These are phyloP conservation scores for Miichthys miiuy DNA, from an alignment of 2,797 vertebrate genomes.

Conservation along the genomic window DNA sequence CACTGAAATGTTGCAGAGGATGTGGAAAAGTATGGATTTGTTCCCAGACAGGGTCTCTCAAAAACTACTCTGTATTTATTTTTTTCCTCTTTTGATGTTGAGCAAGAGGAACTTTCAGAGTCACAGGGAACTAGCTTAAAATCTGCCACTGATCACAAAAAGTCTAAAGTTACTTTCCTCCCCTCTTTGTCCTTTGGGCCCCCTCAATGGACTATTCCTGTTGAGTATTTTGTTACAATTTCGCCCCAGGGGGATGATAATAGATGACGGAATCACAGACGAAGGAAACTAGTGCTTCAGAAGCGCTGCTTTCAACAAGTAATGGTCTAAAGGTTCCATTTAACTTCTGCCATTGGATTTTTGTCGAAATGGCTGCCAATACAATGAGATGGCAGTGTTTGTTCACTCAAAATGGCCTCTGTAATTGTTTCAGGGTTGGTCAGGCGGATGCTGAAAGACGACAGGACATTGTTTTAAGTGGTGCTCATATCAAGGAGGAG, in stretches of 20 bases:
- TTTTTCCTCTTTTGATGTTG: constrained; percentile 39
- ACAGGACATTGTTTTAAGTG: constrained; percentile 98
- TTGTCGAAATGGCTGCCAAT: constrained; percentile 40
- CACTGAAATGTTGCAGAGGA: constrained; percentile 31
- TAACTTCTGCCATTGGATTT: constrained; percentile 24
- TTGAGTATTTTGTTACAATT: constrained; percentile 51
- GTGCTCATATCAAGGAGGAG: constrained; percentile 97
- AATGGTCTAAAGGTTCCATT: constrained; percentile 19
- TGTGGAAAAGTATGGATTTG: constrained; percentile 25
- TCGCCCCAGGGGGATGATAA: neutral
- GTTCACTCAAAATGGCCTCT: constrained; percentile 55
- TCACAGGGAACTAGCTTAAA: constrained; percentile 23
- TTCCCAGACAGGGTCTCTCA: constrained; percentile 14
- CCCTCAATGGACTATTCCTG: constrained; percentile 18
- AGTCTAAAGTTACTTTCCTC: constrained; percentile 42
- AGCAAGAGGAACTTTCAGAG: constrained; percentile 22
- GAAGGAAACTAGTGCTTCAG: constrained; percentile 26
- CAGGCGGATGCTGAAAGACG: constrained; percentile 95
- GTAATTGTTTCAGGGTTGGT: constrained; percentile 90
- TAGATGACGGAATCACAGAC: constrained; percentile 17
- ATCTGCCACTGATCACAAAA: constrained; percentile 27
- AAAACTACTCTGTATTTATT: constrained; percentile 30
- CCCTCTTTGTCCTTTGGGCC: constrained; percentile 33
- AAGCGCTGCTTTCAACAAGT: constrained; percentile 15
- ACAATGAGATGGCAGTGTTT: constrained; percentile 11